Evolutionary conservation across 2,888 invertebrate species (phyloP), one percentile per base, ranked within the genome.

Genomic region (Pristionchus japonicus): DNA sequence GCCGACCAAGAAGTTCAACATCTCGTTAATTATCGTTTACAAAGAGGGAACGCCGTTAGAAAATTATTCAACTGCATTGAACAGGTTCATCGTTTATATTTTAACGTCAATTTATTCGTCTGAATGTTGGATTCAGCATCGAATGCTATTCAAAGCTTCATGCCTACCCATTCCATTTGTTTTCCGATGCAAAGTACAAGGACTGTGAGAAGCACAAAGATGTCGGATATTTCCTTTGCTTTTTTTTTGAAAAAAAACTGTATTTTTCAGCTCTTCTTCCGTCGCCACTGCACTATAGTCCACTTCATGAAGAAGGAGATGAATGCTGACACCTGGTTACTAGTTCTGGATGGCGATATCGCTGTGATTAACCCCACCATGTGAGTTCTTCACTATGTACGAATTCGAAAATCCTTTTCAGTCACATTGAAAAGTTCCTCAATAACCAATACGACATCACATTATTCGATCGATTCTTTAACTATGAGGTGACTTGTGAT

Each of bases 401-500:
- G 3, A 37, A 70, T 17, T 37, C 34, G 6, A 2, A 1, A 37
- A 17, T 15, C 11, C 3, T 17, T 37, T 70, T 37, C 70, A 70
- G 37, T 3, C 34, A n/a, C 4, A 37, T 70, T 37, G 37, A 37
- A 17, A 9, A 17, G 4, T 70, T 37, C 34, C 17, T 37, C 4
- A 37, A 34, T 37, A 15, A 1, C 20, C 20, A 37, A 6, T 70
- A 37, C 37, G 37, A 70, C 27, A 70, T 37, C 6, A 70, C 34
- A 20, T 37, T 37, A 17, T 70, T 34, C 70, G 34, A 93, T 43
- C 90, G 94, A 3, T 91, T 93, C 52, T 92, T 92, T 90, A 93
- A 93, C 87, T 91, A 91, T 11, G 94, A 94, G 87, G 89, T 93
- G 64, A 93, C 93, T n/a, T n/a, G n/a, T n/a, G n/a, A n/a, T n/a